A percentile compares a stretch with the other conserved stretches of the same genome.
Conservation (phyloP, 2,797 vertebrate genomes). For the Peromyscus melanophrys region DNA sequence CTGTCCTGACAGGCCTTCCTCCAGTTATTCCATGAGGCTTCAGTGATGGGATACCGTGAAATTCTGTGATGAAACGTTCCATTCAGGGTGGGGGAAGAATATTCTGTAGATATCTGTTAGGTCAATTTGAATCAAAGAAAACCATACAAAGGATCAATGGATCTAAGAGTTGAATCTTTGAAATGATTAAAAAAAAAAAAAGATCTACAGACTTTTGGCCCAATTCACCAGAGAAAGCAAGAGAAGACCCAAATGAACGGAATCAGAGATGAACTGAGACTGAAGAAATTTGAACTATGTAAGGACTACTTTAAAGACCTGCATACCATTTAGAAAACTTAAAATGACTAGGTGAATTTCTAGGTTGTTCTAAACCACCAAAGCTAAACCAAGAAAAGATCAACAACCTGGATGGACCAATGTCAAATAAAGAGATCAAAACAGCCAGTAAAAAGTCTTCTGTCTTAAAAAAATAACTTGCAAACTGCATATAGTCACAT, state of each 20-base stretch:
- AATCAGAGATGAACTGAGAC: background rate
- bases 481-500: background rate
- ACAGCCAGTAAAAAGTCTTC: background rate
- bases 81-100: background rate
- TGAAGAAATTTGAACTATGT: background rate
- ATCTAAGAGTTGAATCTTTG: background rate
- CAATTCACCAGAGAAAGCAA: background rate
- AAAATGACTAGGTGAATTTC: background rate
- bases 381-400: background rate
- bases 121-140: background rate
- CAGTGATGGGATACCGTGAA: background rate
- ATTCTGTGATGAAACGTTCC: background rate
- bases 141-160: background rate
- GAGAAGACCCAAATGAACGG: background rate
- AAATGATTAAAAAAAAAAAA: background rate
- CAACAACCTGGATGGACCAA: background rate
- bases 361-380: background rate
- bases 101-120: background rate
- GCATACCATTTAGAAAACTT: background rate
- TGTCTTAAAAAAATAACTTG: background rate
- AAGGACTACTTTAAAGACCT: background rate
- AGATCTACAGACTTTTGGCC: background rate
- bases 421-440: background rate
- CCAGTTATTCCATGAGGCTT: background rate
- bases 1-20: background rate